Base-by-base conservation (phyloP, 1,140 invertebrate genomes). In the Dysdera silvatica region DNA sequence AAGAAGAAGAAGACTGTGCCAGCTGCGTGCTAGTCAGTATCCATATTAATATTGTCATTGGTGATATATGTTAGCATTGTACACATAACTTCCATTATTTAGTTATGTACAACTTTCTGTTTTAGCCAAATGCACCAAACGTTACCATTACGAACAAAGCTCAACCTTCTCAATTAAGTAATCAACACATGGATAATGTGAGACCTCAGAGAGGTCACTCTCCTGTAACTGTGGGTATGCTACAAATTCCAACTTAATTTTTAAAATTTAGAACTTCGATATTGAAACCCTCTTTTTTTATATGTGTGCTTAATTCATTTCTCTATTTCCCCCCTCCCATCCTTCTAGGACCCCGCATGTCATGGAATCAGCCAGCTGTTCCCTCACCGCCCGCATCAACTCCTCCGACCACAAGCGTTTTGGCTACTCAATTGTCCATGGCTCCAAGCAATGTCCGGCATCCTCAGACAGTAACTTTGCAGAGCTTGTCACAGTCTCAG, bases 81-180 rank as follows among this genome's bases (percentile, higher is more conserved):
- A n/a, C n/a, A n/a, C n/a, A n/a, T n/a, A n/a, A n/a, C n/a, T n/a
- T 20, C 7, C 23, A 45, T 12, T n/a, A 10, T 45, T 12, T 45
- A 20, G 47, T 43, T 47, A 0, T 12, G 24, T 20, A 54, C 57
- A 32, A 2, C 35, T 64, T 57, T n/a, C n/a, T 48, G 75, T 57
- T 59, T 49, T 56, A 70, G 63, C 68, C 69, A 6, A 70, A 70
- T 61, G 68, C 69, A 26, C 69, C 69, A 12, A 70, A 70, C 63
- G 69, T 70, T 5, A 70, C 68, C 1, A 70, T 70, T 32, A 68
- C 67, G 3, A 68, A 60, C 12, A 66, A 67, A 48, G 63, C 37
- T 7, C 62, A 55, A 31, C 68, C 57, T 5, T 35, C 47, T 37
- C 24, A 37, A 16, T 20, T 54, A 37, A 0, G 16, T 16, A 48